Percentiles rank a stretch among this genome's conserved stretches.
Conservation (phyloP, 2,888 invertebrate species). For the Criorhina ranunculi region DNA sequence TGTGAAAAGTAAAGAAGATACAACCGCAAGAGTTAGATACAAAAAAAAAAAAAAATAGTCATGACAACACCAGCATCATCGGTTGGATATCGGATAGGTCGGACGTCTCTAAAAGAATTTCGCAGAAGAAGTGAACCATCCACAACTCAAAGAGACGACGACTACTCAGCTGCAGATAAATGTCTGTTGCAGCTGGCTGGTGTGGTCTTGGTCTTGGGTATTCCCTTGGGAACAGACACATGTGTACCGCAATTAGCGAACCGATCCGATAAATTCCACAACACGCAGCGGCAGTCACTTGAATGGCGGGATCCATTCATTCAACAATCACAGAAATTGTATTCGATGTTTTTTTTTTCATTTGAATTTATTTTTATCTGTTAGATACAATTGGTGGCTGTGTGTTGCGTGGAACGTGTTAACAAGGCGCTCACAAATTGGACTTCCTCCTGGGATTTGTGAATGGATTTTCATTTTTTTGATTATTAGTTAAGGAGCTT, state of each 20-base stretch:
- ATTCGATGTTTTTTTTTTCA: conserved; percentile 20
- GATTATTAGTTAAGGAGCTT: not conserved
- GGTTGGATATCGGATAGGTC: too few species aligned
- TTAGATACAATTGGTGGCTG: conserved; percentile 35
- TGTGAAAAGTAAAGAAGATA: conserved; percentile 31
- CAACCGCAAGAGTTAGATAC: conserved; percentile 13
- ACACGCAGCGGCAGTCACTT: conserved; percentile 28
- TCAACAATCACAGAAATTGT: conserved; percentile 27
- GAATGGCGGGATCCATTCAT: conserved; percentile 52
- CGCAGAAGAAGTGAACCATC: conserved; percentile 38
- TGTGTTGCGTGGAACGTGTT: conserved; percentile 36
- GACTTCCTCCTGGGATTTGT: conserved; percentile 41
- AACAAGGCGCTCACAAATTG: conserved; percentile 54
- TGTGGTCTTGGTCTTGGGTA: conserved; percentile 11
- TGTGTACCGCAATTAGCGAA: conserved; percentile 67
- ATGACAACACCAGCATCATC: conserved; percentile 20
- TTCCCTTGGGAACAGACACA: conserved; percentile 54
- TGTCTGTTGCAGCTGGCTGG: conserved; percentile 18
- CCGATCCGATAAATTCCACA: conserved; percentile 69
- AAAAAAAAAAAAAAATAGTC: not conserved
- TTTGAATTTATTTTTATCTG: conserved; percentile 36
- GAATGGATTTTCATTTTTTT: conserved; percentile 34
- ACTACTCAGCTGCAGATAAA: conserved; percentile 22
- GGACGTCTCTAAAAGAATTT: conserved; percentile 45
- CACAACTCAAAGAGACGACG: conserved; percentile 29